Evolutionary conservation across 1,140 invertebrate species (phyloP), one percentile per base, ranked within the genome.

Genomic region (Lerema accius): DNA sequence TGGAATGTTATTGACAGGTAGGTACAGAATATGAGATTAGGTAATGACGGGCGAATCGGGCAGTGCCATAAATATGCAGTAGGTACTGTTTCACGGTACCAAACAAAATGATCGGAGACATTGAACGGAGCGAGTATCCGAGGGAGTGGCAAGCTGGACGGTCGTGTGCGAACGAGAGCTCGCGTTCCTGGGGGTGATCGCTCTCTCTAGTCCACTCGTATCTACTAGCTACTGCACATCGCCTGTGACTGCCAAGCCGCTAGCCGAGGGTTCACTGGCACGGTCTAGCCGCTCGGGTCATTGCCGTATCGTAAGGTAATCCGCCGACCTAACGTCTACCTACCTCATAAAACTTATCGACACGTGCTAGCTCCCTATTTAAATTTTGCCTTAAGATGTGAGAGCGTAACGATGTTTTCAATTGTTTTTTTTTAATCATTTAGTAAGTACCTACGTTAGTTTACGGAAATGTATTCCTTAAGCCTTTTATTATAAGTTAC

Each of bases 181-280:
- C 63, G 67, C 37, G 50, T 37, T 56, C 45, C 43, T 60, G 51
- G 32, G 40, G 42, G 4, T 37, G 17, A 16, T 67, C 42, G 55
- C 58, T 53, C 70, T 75, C 61, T 79, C 73, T 77, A 83, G 76
- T 67, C 72, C 69, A 78, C 28, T 49, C 48, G 48, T 50, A 50
- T 74, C n/a, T n/a, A n/a, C n/a, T n/a, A n/a, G n/a, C 73, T 78
- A 71, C 69, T 75, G 63, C 58, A 49, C 48, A 53, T 62, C 55
- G 63, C 63, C 43, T 64, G 67, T 62, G 73, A 71, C 62, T 77
- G 65, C 64, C 46, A 60, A 71, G 67, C 67, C 64, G 66, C 69
- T 69, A 69, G 69, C 69, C 68, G 66, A 73, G 70, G 71, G 80
- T 81, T 84, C 80, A 81, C 78, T 75, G 76, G 63, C 76, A 71